Base-by-base conservation (phyloP, 2,888 invertebrate genomes). In the Ormia ochracea region DNA sequence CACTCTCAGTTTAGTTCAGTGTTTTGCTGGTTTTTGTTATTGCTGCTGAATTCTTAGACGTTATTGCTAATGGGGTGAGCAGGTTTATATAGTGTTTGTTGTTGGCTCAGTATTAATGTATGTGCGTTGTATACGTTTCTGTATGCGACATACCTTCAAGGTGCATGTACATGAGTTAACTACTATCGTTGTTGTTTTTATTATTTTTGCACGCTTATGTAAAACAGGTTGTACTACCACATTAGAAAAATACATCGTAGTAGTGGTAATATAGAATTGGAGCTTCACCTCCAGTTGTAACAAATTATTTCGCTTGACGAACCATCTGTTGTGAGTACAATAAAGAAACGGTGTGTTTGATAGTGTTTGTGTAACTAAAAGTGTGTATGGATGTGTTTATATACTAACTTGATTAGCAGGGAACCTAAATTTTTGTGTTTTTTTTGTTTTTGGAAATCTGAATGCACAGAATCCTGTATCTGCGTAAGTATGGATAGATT, bases 291-390 rank as follows among this genome's bases (percentile, higher is more conserved):
- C n/a, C n/a, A 63, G 41, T 19, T 10, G 52, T 54, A 54, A 73
- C 54, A 73, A 63, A 45, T 73, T 63, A 73, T 45, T 73, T 54
- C 66, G 58, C 45, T 69, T 61, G 43, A 83, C 82, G 82, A 82
- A 80, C 82, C 73, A 74, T 9, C 80, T 74, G 54, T 41, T 68
- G n/a, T 50, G 45, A 43, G 31, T 58, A 23, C 41, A 68, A 23
- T 31, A 38, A 63, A 41, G 33, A 31, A 56, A 33, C 33, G 43
- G 31, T 43, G 33, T 59, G 1, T 36, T 14, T 33, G 19, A 19
- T 2, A 28, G 36, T 52, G 19, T 26, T 10, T 31, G 23, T 43
- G 43, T 38, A 14, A 50, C 14, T 12, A 19, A 19, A 45, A 23
- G 31, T 54, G 38, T 61, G 36, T 38, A 33, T 63, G 63, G 21